Percentiles rank a stretch among this genome's conserved stretches.
These are phyloP conservation scores for Troilus luridus DNA, from an alignment of 2,888 invertebrate species.

Conservation along the genomic window DNA sequence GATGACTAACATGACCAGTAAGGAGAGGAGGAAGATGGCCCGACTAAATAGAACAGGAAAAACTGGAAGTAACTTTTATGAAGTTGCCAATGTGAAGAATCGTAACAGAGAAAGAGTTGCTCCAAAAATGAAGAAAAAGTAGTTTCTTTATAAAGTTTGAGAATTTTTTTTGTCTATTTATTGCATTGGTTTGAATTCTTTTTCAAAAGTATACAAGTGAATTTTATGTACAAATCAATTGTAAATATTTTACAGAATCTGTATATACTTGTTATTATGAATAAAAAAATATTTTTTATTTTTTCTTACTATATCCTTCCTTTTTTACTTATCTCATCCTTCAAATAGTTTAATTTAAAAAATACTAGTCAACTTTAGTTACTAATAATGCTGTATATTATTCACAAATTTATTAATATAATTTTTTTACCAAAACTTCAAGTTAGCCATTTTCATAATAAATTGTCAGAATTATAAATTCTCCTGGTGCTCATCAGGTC, in stretches of 20 bases:
- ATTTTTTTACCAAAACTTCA: too few relatives aligned
- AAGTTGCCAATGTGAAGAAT: slow-evolving; percentile 90
- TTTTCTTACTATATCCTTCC: neutral
- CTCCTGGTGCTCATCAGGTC: too few relatives aligned
- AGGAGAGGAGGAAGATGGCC: slow-evolving; percentile 82
- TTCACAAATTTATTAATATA: too few relatives aligned
- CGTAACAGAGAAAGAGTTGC: slow-evolving; percentile 70
- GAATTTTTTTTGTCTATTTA: neutral
- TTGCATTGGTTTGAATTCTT: neutral
- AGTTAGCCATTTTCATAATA: too few relatives aligned
- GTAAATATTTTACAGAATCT: neutral
- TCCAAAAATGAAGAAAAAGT: slow-evolving; percentile 58
- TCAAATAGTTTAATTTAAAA: too few relatives aligned
- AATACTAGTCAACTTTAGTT: too few relatives aligned
- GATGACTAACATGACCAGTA: slow-evolving; percentile 79
- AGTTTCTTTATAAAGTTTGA: neutral
- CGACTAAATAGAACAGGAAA: slow-evolving; percentile 83
- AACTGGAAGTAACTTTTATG: slow-evolving; percentile 91
- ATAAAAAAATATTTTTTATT: neutral
- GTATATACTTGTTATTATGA: neutral
- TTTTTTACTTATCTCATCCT: neutral
- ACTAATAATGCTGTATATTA: too few relatives aligned
- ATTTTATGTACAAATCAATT: neutral
- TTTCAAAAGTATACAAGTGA: neutral
- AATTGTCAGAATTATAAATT: too few relatives aligned